A percentile compares a stretch with the other conserved stretches of the same genome.
These are phyloP conservation scores for Pelmatolapia mariae DNA, from an alignment of 2,113 vertebrate species.

Conservation along the genomic window DNA sequence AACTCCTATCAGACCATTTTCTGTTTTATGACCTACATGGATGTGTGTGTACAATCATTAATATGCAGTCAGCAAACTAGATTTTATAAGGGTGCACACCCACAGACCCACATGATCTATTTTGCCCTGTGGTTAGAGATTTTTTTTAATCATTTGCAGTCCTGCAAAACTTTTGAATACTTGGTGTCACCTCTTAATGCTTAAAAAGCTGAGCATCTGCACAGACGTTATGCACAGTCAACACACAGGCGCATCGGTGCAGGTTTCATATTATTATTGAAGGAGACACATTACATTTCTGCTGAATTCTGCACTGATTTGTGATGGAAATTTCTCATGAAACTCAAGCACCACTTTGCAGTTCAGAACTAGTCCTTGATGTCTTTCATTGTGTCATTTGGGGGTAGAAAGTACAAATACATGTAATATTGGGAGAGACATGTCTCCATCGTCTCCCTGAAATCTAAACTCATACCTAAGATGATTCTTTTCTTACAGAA, in stretches of 20 bases:
- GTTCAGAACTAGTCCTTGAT: background rate
- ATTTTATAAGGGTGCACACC: background rate
- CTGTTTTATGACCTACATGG: background rate
- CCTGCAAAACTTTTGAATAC: background rate
- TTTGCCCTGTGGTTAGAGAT: background rate
- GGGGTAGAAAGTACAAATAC: background rate
- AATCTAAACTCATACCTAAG: background rate
- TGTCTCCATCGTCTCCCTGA: background rate
- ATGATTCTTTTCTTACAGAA: background rate
- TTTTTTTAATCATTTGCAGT: background rate
- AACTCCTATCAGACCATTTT: background rate
- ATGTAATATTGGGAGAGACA: background rate
- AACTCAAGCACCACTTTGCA: background rate
- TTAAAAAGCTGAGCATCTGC: background rate
- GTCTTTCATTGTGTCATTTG: background rate
- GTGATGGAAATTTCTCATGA: background rate
- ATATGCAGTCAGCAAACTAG: background rate
- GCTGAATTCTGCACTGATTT: background rate
- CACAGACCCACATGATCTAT: background rate
- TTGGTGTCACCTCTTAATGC: background rate
- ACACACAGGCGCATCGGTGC: background rate
- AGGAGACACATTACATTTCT: background rate
- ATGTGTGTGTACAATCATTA: conserved; percentile 4
- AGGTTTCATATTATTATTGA: background rate
- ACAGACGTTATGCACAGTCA: background rate